A percentile compares a stretch with the other conserved stretches of the same genome.
These are phyloP conservation scores for Bellardia pandia DNA, from an alignment of 2,888 invertebrate species.

Conservation along the genomic window DNA sequence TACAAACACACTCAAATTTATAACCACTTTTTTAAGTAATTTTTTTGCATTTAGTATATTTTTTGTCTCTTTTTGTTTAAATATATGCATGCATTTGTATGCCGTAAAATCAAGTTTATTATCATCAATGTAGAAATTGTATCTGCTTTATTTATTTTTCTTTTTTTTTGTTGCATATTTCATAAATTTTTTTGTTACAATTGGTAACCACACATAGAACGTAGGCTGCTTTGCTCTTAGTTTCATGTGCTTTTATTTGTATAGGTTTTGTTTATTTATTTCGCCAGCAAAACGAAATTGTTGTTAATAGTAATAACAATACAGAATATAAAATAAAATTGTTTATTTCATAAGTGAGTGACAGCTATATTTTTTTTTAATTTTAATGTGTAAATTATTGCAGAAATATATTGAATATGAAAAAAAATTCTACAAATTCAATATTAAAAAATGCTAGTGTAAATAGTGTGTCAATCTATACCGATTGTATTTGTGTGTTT, in stretches of 20 bases:
- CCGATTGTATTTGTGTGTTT: not conserved
- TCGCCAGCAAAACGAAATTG: slow-evolving; percentile 27
- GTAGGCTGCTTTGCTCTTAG: slow-evolving; percentile 18
- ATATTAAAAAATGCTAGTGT: slow-evolving; percentile 7
- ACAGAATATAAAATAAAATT: slow-evolving; percentile 16
- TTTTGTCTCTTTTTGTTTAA: slow-evolving; percentile 24
- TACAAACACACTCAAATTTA: slow-evolving; percentile 3
- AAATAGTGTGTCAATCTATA: slow-evolving; percentile 20
- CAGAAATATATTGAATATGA: not conserved
- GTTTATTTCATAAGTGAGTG: slow-evolving; percentile 35
- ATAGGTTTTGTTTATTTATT: slow-evolving; percentile 25
- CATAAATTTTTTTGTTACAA: slow-evolving; percentile 29
- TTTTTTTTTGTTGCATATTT: not conserved
- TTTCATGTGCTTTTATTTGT: slow-evolving; percentile 30
- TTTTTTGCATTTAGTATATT: slow-evolving; percentile 18
- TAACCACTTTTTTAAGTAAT: slow-evolving; percentile 19
- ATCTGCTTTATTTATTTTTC: not conserved
- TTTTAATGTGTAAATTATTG: slow-evolving; percentile 22
- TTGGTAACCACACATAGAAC: slow-evolving; percentile 21
- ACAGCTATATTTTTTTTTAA: not conserved
- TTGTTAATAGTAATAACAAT: slow-evolving; percentile 54
- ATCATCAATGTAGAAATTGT: slow-evolving; percentile 41
- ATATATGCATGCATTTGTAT: slow-evolving; percentile 30
- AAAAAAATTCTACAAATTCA: not conserved
- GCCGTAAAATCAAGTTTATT: slow-evolving; percentile 53